Evolutionary conservation across 92 coral and sea anemone species (phyloP).

Genomic region (Phenganax stokvisi): DNA sequence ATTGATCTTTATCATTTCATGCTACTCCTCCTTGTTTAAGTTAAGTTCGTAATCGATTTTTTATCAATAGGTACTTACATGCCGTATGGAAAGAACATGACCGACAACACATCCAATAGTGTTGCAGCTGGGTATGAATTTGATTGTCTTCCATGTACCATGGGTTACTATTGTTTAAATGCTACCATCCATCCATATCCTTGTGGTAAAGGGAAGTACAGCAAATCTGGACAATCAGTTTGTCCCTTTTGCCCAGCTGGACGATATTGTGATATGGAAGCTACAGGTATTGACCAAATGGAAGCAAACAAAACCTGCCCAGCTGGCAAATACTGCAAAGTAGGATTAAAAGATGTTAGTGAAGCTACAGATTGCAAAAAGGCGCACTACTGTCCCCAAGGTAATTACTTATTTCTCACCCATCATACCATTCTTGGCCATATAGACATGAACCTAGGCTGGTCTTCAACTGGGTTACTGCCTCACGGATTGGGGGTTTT

Average conservation of each 20-base stretch:
- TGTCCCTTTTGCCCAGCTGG: constrained; percentile 84
- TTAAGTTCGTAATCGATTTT: background rate
- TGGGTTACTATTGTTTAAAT: constrained; percentile 89
- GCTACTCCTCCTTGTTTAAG: background rate
- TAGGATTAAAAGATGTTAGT: constrained; percentile 65
- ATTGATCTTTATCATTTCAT: no score
- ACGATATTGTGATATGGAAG: constrained; percentile 72
- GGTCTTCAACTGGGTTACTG: no score
- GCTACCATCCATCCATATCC: constrained; percentile 75
- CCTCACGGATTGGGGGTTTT: no score
- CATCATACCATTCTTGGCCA: no score
- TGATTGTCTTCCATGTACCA: constrained; percentile 66
- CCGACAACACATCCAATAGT: constrained; percentile 52
- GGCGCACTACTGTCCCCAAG: constrained; percentile 94
- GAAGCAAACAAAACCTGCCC: constrained; percentile 83
- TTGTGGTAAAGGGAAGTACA: constrained; percentile 83
- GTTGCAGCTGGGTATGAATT: constrained; percentile 72
- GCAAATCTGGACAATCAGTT: constrained; percentile 88
- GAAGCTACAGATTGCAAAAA: constrained; percentile 68
- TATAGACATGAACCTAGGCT: no score
- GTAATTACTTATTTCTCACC: constrained; percentile 32
- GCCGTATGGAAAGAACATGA: constrained; percentile 69
- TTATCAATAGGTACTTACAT: constrained; percentile 71
- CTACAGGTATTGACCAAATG: constrained; percentile 76
- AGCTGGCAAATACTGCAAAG: constrained; percentile 73